A percentile compares a stretch with the other conserved stretches of the same genome.
Conservation (phyloP, 2,797 vertebrate genomes). For the Sebastes itinus region DNA sequence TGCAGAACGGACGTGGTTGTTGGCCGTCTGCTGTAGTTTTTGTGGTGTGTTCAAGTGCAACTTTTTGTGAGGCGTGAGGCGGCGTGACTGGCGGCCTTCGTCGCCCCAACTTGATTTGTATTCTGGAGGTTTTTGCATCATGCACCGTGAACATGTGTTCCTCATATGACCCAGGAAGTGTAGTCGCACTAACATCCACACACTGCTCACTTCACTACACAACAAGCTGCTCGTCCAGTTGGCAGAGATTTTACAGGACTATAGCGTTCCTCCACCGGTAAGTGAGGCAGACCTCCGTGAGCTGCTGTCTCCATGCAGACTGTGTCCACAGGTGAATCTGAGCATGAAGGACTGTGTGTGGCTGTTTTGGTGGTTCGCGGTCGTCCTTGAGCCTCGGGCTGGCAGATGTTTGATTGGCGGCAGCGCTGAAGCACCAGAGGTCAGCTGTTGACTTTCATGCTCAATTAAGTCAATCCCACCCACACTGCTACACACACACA, state of each 20-base stretch:
- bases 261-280: neutral
- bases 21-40: too few relatives aligned
- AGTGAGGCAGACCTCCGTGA: neutral
- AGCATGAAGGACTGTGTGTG: conserved; percentile 20
- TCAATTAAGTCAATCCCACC: conserved; percentile 36
- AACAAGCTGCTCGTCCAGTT: too few relatives aligned
- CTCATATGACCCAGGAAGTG: too few relatives aligned
- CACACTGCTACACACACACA: neutral
- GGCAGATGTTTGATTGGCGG: conserved; percentile 60
- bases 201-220: too few relatives aligned
- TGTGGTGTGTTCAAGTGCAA: too few relatives aligned
- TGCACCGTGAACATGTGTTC: neutral
- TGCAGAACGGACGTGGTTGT: too few relatives aligned
- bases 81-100: too few relatives aligned
- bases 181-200: neutral
- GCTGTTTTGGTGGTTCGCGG: neutral
- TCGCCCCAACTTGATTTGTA: neutral
- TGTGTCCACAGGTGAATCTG: conserved; percentile 8
- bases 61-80: too few relatives aligned
- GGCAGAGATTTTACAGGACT: neutral
- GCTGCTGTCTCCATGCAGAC: neutral
- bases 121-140: neutral
- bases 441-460: conserved; percentile 64
- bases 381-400: conserved; percentile 25
- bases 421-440: conserved; percentile 49